phyloP scores from a whole-genome alignment of 2,113 vertebrate genomes.

The Takifugu bimaculatus region DNA sequence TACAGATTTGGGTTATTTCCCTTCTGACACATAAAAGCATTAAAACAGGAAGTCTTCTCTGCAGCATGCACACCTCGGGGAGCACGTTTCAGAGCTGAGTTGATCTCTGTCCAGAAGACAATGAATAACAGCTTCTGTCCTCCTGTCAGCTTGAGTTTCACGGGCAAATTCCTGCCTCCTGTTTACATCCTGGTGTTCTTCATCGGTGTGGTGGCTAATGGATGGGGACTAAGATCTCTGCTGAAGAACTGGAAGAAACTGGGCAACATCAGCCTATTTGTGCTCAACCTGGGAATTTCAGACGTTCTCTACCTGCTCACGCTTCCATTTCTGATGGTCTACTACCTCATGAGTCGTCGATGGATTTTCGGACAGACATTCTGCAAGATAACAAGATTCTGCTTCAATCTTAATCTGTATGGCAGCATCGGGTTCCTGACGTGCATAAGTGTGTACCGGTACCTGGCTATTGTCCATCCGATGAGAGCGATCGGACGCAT shows the following conservation, averaged over 20 bases:
- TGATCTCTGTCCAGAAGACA: background rate
- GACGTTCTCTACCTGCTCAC: constrained; percentile 80
- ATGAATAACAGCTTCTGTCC: constrained; percentile 20
- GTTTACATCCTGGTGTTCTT: constrained; percentile 72
- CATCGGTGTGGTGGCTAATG: constrained; percentile 74
- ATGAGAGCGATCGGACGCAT: constrained; percentile 72
- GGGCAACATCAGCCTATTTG: constrained; percentile 63
- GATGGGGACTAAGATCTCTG: constrained; percentile 60
- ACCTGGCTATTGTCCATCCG: constrained; percentile 80
- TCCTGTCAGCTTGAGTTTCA: constrained; percentile 29
- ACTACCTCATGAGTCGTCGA: constrained; percentile 45
- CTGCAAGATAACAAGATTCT: constrained; percentile 75
- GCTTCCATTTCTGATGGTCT: constrained; percentile 75
- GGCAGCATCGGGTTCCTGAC: constrained; percentile 83
- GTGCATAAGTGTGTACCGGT: constrained; percentile 82
- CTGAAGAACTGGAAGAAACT: constrained; percentile 44
- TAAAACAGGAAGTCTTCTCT: constrained; percentile 15
- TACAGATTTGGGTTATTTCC: background rate
- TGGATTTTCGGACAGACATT: constrained; percentile 77
- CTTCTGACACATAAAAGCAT: background rate
- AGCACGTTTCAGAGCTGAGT: background rate
- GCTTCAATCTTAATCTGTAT: constrained; percentile 81
- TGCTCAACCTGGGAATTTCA: constrained; percentile 75
- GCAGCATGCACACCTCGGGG: background rate
- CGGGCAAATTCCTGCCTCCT: constrained; percentile 60